A percentile compares a stretch with the other conserved stretches of the same genome.
Conservation (phyloP, 2,888 invertebrate species). For the Orchestes rusci region DNA sequence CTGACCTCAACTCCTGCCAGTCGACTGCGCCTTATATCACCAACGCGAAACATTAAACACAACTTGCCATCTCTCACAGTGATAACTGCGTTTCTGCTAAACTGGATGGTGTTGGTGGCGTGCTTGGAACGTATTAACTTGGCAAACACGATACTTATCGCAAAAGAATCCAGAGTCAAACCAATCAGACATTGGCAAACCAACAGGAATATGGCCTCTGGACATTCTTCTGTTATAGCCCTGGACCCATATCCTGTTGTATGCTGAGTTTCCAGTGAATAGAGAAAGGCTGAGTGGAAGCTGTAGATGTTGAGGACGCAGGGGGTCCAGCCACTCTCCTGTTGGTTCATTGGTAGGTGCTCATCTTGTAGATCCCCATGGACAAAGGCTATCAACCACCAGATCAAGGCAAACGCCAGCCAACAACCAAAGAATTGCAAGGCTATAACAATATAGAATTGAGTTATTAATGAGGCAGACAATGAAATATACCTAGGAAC, state of each 20-base stretch:
- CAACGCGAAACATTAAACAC: slow-evolving; percentile 85
- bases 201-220: slow-evolving; percentile 88
- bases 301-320: slow-evolving; percentile 82
- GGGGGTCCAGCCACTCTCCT: slow-evolving; percentile 54
- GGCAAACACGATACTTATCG: slow-evolving; percentile 69
- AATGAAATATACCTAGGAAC: slow-evolving; percentile 18
- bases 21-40: slow-evolving; percentile 89
- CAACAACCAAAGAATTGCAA: slow-evolving; percentile 87
- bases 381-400: slow-evolving; percentile 91
- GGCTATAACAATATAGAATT: no score
- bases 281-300: slow-evolving; percentile 89
- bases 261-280: slow-evolving; percentile 94
- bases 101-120: slow-evolving; percentile 85
- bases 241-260: slow-evolving; percentile 83
- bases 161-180: slow-evolving; percentile 63
- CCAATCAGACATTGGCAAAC: slow-evolving; percentile 82
- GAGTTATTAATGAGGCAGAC: no score
- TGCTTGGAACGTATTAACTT: slow-evolving; percentile 93
- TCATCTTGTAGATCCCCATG: slow-evolving; percentile 80
- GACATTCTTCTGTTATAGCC: slow-evolving; percentile 85
- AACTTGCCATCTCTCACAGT: slow-evolving; percentile 77
- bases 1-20: slow-evolving; percentile 85
- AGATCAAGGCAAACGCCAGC: slow-evolving; percentile 86
- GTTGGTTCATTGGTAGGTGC: slow-evolving; percentile 48
- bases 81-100: slow-evolving; percentile 82